These are phyloP conservation scores for Danio jaintianensis DNA, from an alignment of 2,797 vertebrate genomes.

Conservation along the genomic window DNA sequence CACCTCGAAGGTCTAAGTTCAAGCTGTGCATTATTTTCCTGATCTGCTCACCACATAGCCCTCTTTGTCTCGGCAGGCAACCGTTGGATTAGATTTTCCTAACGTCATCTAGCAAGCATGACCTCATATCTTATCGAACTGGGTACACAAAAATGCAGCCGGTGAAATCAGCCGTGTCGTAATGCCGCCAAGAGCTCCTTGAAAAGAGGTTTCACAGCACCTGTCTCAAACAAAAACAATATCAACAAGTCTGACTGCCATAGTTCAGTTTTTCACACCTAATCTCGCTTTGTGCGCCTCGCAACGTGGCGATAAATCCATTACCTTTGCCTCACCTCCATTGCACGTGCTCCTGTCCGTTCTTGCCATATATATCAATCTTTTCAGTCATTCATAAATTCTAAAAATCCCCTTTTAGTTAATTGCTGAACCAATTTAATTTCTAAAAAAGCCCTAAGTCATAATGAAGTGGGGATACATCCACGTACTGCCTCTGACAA, in stretches of 20 bases:
- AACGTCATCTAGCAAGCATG: constrained; percentile 35
- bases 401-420: constrained; percentile 66
- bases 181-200: constrained; percentile 2
- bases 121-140: constrained; percentile 34
- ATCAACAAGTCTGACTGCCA: neutral
- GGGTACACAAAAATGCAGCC: constrained; percentile 32
- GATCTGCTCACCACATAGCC: constrained; percentile 29
- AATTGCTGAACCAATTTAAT: constrained; percentile 67
- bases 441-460: constrained; percentile 65
- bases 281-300: constrained; percentile 43
- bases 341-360: constrained; percentile 50
- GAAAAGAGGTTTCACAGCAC: constrained; percentile 3
- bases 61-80: constrained; percentile 30
- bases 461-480: constrained; percentile 58
- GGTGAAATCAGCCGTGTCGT: constrained; percentile 17
- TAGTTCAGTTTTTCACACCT: constrained; percentile 14
- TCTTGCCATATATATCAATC: constrained; percentile 58
- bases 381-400: constrained; percentile 66
- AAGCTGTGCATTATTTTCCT: constrained; percentile 32
- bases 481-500: constrained; percentile 34
- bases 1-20: constrained; percentile 33
- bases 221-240: neutral
- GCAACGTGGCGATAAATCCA: constrained; percentile 59
- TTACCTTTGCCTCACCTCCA: constrained; percentile 50
- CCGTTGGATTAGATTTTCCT: constrained; percentile 30